These are phyloP conservation scores for Solen grandis DNA, from an alignment of 1,140 invertebrate species.

Conservation along the genomic window DNA sequence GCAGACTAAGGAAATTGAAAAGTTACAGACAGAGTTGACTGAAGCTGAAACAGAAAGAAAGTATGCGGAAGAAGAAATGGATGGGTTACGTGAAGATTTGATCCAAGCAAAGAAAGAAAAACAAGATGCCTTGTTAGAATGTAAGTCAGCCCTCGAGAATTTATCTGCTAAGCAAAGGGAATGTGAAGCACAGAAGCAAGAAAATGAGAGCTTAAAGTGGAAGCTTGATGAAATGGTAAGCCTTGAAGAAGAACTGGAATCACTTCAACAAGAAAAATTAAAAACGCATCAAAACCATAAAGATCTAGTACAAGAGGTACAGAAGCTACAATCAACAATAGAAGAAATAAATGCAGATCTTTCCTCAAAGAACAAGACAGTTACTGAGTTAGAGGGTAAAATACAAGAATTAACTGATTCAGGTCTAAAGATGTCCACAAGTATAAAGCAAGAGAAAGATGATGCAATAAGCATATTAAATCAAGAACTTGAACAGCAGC, in stretches of 20 bases:
- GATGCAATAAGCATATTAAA: constrained; percentile 6
- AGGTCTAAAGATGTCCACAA: constrained; percentile 24
- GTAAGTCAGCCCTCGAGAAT: constrained; percentile 20
- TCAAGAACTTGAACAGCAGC: constrained; percentile 46
- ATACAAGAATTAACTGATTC: constrained; percentile 17
- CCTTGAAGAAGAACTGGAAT: constrained; percentile 71
- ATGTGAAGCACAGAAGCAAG: constrained; percentile 52
- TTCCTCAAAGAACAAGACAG: constrained; percentile 10
- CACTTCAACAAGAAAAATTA: constrained; percentile 43
- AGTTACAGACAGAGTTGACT: constrained; percentile 32
- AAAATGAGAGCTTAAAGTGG: constrained; percentile 73
- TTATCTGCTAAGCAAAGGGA: constrained; percentile 23
- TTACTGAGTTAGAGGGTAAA: constrained; percentile 22
- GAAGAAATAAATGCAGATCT: constrained; percentile 23
- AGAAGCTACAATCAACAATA: constrained; percentile 21
- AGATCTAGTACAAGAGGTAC: constrained; percentile 12
- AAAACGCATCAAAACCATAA: background rate
- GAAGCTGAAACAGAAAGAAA: constrained; percentile 65
- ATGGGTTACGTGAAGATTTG: constrained; percentile 71
- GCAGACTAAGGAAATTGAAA: constrained; percentile 28
- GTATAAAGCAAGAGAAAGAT: constrained; percentile 35
- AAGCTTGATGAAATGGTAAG: constrained; percentile 71
- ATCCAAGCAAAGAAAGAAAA: constrained; percentile 59
- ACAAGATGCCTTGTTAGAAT: constrained; percentile 31
- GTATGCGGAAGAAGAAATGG: constrained; percentile 71